phyloP scores from a whole-genome alignment of 2,113 vertebrate species.

The Paedocypris sp. region DNA sequence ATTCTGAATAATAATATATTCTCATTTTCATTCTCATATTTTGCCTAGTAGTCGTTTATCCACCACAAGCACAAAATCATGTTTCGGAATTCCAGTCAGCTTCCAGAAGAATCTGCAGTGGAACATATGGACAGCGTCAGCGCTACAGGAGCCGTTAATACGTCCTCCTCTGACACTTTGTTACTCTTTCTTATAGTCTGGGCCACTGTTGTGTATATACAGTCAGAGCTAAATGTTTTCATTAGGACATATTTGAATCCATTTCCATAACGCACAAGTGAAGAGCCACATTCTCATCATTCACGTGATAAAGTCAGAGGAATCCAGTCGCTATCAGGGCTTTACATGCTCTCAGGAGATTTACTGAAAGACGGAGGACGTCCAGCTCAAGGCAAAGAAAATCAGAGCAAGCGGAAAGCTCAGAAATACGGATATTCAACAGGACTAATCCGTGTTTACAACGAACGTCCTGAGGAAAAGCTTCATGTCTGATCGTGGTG shows the following conservation, averaged over 20 bases:
- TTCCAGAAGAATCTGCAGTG: slow-evolving; percentile 24
- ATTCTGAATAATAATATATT: too few species aligned
- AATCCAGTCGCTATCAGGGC: slow-evolving; percentile 50
- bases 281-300: slow-evolving; percentile 43
- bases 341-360: slow-evolving; percentile 41
- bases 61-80: too few species aligned
- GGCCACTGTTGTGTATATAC: slow-evolving; percentile 64
- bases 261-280: slow-evolving; percentile 56
- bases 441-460: slow-evolving; percentile 49
- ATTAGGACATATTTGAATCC: slow-evolving; percentile 62
- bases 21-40: too few species aligned
- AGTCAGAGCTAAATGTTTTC: slow-evolving; percentile 68
- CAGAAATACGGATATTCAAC: background rate
- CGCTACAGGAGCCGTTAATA: slow-evolving; percentile 50
- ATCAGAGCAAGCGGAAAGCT: background rate
- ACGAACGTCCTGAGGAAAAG: slow-evolving; percentile 8
- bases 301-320: slow-evolving; percentile 48
- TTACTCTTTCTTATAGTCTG: slow-evolving; percentile 63
- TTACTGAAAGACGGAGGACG: slow-evolving; percentile 38
- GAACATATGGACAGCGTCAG: slow-evolving; percentile 68
- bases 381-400: slow-evolving; percentile 28
- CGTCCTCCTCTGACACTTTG: slow-evolving; percentile 58
- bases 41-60: too few species aligned
- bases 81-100: too few species aligned
- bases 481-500: background rate